Percentiles rank a stretch among this genome's conserved stretches.
phyloP scores from a whole-genome alignment of 2,888 invertebrate genomes.

The Morpho helenor region DNA sequence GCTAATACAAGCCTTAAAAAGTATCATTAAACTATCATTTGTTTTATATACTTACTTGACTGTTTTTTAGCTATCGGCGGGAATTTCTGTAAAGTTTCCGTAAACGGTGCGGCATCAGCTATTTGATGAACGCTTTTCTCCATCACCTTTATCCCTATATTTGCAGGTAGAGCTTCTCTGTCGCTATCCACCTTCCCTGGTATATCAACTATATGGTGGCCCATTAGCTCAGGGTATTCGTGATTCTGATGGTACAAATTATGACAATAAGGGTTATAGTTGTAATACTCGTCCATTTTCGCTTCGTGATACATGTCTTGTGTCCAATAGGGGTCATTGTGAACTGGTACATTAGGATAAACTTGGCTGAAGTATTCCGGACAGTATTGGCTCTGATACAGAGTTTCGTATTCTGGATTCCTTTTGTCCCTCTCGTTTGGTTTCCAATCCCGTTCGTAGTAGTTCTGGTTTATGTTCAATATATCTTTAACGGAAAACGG shows the following conservation, averaged over 20 bases:
- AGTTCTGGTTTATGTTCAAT: constrained; percentile 55
- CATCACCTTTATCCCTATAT: constrained; percentile 7
- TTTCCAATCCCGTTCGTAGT: constrained; percentile 65
- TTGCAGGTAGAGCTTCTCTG: constrained; percentile 24
- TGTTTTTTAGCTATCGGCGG: constrained; percentile 44
- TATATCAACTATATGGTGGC: constrained; percentile 36
- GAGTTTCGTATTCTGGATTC: constrained; percentile 48
- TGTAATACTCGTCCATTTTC: constrained; percentile 62
- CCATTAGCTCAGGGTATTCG: constrained; percentile 42
- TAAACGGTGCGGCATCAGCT: constrained; percentile 21
- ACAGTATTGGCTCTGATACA: constrained; percentile 52
- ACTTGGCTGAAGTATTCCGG: constrained; percentile 56
- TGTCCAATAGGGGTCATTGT: constrained; percentile 60
- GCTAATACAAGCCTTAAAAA: neutral
- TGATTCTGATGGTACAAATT: constrained; percentile 59
- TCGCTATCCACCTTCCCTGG: constrained; percentile 37
- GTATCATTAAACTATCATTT: neutral
- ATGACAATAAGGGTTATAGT: constrained; percentile 59
- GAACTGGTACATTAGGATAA: constrained; percentile 53
- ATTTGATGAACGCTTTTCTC: constrained; percentile 29
- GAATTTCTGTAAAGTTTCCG: constrained; percentile 37
- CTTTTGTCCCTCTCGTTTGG: constrained; percentile 50
- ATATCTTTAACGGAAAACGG: constrained; percentile 72
- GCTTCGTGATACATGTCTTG: constrained; percentile 57
- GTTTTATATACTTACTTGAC: constrained; percentile 48